Conservation (phyloP, 2,113 vertebrate genomes). For the Ophthalmolycus amberensis region DNA sequence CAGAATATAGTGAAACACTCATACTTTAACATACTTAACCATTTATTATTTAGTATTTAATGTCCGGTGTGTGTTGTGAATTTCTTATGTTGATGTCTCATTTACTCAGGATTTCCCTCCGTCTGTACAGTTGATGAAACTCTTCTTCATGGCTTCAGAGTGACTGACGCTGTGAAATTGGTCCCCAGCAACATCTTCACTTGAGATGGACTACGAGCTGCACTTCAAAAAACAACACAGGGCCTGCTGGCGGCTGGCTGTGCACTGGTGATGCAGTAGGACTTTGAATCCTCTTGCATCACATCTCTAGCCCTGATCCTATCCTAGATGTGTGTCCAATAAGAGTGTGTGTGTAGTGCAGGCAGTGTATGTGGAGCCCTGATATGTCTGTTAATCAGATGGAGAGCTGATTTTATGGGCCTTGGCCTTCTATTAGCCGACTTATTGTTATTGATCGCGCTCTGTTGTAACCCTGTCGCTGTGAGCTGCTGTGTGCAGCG, state of each 20-base stretch:
- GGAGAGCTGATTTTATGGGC: slow-evolving; percentile 59
- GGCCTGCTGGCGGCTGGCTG: background rate
- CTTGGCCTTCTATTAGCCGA: slow-evolving; percentile 35
- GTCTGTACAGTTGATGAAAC: too few relatives aligned
- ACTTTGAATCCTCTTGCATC: slow-evolving; percentile 11
- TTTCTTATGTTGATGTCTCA: background rate
- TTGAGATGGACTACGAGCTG: slow-evolving; percentile 4
- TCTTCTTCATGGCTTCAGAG: background rate
- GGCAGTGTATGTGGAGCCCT: background rate
- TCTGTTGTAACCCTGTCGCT: slow-evolving; percentile 34
- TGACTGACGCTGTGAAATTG: background rate
- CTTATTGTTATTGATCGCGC: slow-evolving; percentile 71
- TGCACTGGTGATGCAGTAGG: background rate
- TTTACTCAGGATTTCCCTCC: background rate
- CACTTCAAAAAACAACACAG: background rate
- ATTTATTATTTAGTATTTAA: background rate
- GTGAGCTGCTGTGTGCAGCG: slow-evolving; percentile 23
- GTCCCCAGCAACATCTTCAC: background rate
- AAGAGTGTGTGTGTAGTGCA: background rate
- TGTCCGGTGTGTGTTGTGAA: background rate
- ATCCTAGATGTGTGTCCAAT: too few relatives aligned
- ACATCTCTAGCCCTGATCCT: background rate
- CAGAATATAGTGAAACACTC: background rate
- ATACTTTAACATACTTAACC: background rate
- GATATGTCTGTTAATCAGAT: slow-evolving; percentile 52